Conservation (phyloP, 2,797 vertebrate genomes). For the Ptychobarbus kaznakovi region DNA sequence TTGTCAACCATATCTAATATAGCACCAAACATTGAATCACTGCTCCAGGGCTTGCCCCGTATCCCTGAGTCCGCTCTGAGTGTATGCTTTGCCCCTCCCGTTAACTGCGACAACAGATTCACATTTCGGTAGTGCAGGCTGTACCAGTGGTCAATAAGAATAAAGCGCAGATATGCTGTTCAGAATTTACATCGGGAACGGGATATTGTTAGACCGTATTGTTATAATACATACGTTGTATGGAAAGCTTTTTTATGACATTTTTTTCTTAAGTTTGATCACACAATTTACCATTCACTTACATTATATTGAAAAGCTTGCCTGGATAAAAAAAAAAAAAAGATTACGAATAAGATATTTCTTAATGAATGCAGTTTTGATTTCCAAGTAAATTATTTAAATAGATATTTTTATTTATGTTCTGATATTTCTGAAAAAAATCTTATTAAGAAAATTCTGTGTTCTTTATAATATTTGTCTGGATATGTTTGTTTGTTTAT, state of each 20-base stretch:
- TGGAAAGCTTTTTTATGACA: background rate
- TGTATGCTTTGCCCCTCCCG: no score
- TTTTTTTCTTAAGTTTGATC: background rate
- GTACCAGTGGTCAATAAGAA: no score
- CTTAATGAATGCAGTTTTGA: background rate
- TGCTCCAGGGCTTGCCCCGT: no score
- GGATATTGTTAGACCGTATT: no score
- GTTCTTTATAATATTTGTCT: background rate
- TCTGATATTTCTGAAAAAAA: background rate
- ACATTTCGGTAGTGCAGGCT: no score
- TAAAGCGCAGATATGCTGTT: no score
- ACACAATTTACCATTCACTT: background rate
- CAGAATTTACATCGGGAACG: no score
- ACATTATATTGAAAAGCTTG: background rate
- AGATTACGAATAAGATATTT: background rate
- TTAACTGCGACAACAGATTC: no score
- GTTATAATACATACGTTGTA: background rate
- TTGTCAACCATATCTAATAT: no score
- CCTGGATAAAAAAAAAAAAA: background rate
- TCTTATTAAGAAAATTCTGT: background rate
- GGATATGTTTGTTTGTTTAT: no score
- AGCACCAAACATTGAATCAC: no score
- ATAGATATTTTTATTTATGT: background rate
- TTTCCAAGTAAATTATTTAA: background rate
- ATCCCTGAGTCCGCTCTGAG: no score